A percentile compares a stretch with the other conserved stretches of the same genome.
Conservation (phyloP, 2,797 vertebrate genomes). For the Mionectes olivaceus region DNA sequence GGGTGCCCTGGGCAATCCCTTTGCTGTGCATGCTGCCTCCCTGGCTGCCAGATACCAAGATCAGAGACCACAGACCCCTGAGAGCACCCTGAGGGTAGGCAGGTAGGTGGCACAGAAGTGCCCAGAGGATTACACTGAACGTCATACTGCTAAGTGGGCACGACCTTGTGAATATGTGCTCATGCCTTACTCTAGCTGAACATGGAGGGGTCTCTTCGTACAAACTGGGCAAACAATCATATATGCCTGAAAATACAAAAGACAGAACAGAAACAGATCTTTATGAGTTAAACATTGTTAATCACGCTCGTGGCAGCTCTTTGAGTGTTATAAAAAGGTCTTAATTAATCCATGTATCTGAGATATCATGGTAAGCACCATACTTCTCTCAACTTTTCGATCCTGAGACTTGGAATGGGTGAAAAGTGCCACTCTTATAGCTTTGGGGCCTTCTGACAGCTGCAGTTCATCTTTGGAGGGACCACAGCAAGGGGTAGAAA, state of each 20-base stretch:
- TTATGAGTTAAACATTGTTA: background rate
- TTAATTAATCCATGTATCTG: background rate
- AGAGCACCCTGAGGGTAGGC: background rate
- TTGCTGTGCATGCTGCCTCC: background rate
- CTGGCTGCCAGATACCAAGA: background rate
- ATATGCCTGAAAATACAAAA: background rate
- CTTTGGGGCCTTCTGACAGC: background rate
- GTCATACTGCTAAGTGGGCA: background rate
- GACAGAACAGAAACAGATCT: background rate
- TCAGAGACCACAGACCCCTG: fast-evolving
- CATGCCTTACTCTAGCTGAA: background rate
- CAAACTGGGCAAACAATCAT: background rate
- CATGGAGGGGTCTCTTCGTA: background rate
- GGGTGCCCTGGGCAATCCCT: background rate
- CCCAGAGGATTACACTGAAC: background rate
- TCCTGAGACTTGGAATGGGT: background rate
- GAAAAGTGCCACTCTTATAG: background rate
- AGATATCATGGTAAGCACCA: background rate
- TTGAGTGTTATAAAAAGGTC: background rate
- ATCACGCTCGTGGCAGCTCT: background rate
- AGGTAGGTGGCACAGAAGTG: background rate
- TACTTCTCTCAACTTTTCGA: background rate
- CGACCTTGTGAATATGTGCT: background rate
- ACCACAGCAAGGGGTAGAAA: background rate
- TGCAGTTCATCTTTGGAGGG: background rate